Base-by-base conservation (phyloP, 23 tunicate species). In the Ciona savignyi region DNA sequence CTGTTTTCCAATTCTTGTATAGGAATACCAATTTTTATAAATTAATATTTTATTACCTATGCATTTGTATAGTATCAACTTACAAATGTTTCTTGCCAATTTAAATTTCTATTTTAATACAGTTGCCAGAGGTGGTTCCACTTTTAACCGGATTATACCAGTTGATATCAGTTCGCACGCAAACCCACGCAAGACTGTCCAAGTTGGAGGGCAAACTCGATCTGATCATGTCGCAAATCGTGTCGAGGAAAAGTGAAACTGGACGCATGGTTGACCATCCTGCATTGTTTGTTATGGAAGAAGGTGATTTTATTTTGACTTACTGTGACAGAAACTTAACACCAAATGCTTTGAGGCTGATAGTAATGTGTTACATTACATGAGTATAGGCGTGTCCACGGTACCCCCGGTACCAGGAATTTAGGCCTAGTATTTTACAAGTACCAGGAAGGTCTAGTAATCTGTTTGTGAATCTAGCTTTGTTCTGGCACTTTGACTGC, bases 131-230 rank as follows among this genome's bases (percentile, higher is more conserved):
- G 21, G 70, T 83, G 27, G 81, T 79, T 25, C 85, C 96, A 0
- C 25, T 78, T 0, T 64, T 89, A 23, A 72, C 66, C 74, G 72
- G 74, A 1, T 32, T 89, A 31, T 83, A 83, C 51, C 96, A 89
- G 68, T 30, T 77, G 65, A 75, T 89, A 65, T 27, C 63, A 32
- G 80, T 80, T n/a, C 68, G 96, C 63, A 89, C 83, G 23, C 76
- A 70, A 49, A 74, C 82, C 19, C 96, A 89, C 62, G 33, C 34
- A 1, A 51, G 78, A 26, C 30, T 89, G 26, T 51, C 82, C 27
- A 63, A 51, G 22, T 35, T 89, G 32, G 90, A 89, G 74, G 96
- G 89, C 26, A 89, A 83, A 75, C 67, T 89, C 9, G 96, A 89
- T 3, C 70, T 83, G 15, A 20, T 89, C 23, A 63, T 80, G 77